phyloP scores from a whole-genome alignment of 2,888 invertebrate genomes.

The Subacronicta megacephala region DNA sequence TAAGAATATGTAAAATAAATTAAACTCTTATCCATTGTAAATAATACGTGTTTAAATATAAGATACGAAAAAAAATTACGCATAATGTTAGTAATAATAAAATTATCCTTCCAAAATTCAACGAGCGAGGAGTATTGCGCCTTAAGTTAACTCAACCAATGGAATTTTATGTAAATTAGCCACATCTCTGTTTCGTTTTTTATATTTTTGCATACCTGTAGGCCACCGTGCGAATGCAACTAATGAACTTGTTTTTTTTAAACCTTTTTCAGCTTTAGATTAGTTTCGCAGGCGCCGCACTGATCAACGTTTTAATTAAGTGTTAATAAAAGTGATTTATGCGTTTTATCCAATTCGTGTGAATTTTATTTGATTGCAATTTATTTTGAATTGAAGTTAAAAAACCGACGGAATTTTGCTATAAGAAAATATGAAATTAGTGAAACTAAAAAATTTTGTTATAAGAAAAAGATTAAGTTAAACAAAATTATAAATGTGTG shows the following conservation, averaged over 20 bases:
- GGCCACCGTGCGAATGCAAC: slow-evolving; percentile 71
- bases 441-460: slow-evolving; percentile 1
- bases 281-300: slow-evolving; percentile 42
- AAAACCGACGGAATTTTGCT: too few species aligned
- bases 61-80: too few species aligned
- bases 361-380: slow-evolving; percentile 29
- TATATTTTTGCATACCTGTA: slow-evolving; percentile 62
- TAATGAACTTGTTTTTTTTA: slow-evolving; percentile 56
- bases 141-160: slow-evolving; percentile 56
- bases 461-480: neutral
- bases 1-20: too few species aligned
- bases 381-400: slow-evolving; percentile 20
- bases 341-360: slow-evolving; percentile 27
- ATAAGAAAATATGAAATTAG: too few species aligned
- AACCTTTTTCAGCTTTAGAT: slow-evolving; percentile 1
- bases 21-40: too few species aligned
- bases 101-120: too few species aligned
- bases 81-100: too few species aligned
- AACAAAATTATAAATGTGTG: neutral
- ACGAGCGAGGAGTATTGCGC: neutral
- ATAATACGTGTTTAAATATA: too few species aligned
- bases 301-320: slow-evolving; percentile 55
- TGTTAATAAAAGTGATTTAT: slow-evolving; percentile 52
- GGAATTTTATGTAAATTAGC: slow-evolving; percentile 84
- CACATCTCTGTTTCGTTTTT: slow-evolving; percentile 69